Evolutionary conservation across 2,888 invertebrate genomes (phyloP).

Genomic region (Margaritifera margaritifera): DNA sequence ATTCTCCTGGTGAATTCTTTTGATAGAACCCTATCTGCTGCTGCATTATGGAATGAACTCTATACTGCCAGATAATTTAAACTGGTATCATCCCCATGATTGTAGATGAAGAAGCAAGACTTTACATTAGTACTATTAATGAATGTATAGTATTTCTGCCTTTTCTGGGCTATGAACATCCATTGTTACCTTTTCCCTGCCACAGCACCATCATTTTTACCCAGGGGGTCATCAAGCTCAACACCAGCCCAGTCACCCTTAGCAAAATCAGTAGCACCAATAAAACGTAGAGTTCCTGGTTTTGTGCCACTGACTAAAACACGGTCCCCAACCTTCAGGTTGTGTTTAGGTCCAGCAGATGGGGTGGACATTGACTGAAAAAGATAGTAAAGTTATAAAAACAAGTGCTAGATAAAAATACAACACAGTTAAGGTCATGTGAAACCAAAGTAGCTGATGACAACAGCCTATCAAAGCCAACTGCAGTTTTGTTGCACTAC

Average conservation of each 20-base stretch:
- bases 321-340: slow-evolving; percentile 65
- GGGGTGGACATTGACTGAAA: slow-evolving; percentile 24
- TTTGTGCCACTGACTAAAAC: slow-evolving; percentile 77
- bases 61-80: background rate
- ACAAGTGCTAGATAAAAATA: no score
- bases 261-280: slow-evolving; percentile 93
- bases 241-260: slow-evolving; percentile 96
- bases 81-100: no score
- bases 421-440: no score
- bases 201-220: slow-evolving; percentile 97
- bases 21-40: no score
- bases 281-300: slow-evolving; percentile 87
- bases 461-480: no score
- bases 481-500: no score
- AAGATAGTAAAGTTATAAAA: slow-evolving; percentile 1
- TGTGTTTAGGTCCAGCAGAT: slow-evolving; percentile 28
- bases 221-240: slow-evolving; percentile 92
- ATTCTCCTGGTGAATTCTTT: no score
- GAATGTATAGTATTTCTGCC: background rate
- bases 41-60: background rate
- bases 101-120: background rate
- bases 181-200: slow-evolving; percentile 86
- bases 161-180: background rate
- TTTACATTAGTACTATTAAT: background rate
- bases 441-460: no score